Evolutionary conservation across 1,140 invertebrate genomes (phyloP).

Genomic region (Conopomorpha cramerella): DNA sequence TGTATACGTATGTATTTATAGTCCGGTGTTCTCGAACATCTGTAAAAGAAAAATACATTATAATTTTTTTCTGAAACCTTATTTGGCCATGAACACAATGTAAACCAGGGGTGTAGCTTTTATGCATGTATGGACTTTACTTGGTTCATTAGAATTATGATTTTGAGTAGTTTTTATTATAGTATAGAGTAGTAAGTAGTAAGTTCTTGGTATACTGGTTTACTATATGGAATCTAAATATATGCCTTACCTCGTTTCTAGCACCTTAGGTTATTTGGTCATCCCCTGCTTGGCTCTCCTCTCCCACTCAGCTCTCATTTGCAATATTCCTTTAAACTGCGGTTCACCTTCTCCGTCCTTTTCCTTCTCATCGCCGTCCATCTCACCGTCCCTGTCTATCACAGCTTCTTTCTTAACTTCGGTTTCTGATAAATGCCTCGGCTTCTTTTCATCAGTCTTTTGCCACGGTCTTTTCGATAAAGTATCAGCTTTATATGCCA

Average conservation of each 20-base stretch:
- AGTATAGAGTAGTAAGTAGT: no score
- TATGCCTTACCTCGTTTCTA: conserved; percentile 36
- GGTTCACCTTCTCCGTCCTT: conserved; percentile 34
- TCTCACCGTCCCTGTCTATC: conserved; percentile 46
- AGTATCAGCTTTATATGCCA: conserved; percentile 48
- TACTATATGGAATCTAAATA: no score
- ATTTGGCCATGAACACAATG: no score
- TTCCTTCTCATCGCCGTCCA: conserved; percentile 23
- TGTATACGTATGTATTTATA: no score
- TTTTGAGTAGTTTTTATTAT: no score
- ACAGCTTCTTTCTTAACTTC: conserved; percentile 41
- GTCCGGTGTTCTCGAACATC: no score
- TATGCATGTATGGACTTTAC: no score
- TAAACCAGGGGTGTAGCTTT: no score
- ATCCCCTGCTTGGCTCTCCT: conserved; percentile 69
- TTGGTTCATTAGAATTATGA: no score
- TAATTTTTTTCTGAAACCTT: no score
- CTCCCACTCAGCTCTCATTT: conserved; percentile 76
- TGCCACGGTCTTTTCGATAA: conserved; percentile 47
- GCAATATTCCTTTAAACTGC: conserved; percentile 71
- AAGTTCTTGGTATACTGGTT: no score
- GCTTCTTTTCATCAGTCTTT: conserved; percentile 27
- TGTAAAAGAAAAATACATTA: no score
- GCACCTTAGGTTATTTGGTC: conserved; percentile 58
- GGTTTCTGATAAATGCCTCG: conserved; percentile 24